Conservation (phyloP, 2,888 invertebrate genomes). For the Ellobium chinense region DNA sequence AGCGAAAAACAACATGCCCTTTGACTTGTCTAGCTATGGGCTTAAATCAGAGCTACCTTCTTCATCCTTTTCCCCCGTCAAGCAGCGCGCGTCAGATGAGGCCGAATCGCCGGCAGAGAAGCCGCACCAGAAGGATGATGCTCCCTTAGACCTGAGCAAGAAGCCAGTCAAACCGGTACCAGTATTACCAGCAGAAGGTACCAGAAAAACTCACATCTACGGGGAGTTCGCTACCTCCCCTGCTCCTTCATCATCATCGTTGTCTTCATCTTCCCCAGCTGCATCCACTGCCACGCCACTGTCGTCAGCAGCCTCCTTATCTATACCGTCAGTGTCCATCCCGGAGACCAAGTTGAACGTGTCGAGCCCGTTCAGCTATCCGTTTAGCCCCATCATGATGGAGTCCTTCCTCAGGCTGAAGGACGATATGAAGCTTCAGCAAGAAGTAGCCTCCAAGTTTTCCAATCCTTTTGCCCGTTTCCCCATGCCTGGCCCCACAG, state of each 20-base stretch:
- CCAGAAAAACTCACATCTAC: constrained; percentile 74
- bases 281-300: not conserved
- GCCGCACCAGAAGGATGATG: constrained; percentile 43
- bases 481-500: constrained; percentile 66
- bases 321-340: constrained; percentile 38
- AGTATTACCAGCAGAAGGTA: constrained; percentile 57
- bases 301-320: constrained; percentile 39
- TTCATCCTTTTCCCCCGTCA: not conserved
- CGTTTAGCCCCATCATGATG: constrained; percentile 60
- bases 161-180: constrained; percentile 33
- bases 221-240: constrained; percentile 59
- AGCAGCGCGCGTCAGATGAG: constrained; percentile 27
- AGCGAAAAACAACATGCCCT: constrained; percentile 56
- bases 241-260: not conserved
- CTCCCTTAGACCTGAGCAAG: constrained; percentile 56
- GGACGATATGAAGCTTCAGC: constrained; percentile 66
- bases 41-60: constrained; percentile 45
- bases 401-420: constrained; percentile 66
- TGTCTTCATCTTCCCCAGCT: constrained; percentile 18
- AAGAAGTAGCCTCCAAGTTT: constrained; percentile 59
- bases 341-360: constrained; percentile 47
- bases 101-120: not conserved
- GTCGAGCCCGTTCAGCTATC: constrained; percentile 46
- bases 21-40: constrained; percentile 63
- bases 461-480: constrained; percentile 63